Base-by-base conservation (phyloP, 1,140 invertebrate species). In the Diabrotica undecimpunctata region DNA sequence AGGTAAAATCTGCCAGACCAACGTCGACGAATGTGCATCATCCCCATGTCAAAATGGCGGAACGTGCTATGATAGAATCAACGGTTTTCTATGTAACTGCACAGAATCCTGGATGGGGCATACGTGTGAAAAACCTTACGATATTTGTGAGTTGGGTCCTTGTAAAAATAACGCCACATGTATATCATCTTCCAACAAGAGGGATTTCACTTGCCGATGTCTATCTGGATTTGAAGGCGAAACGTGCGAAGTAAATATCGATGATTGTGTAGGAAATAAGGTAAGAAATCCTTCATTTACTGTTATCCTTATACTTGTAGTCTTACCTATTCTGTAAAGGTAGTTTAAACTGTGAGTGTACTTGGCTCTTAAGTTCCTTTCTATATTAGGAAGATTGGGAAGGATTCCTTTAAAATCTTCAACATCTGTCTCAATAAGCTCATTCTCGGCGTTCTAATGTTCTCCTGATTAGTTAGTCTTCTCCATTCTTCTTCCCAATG, bases 101-200 rank as follows among this genome's bases (percentile, higher is more conserved):
- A 85, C 85, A 0, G 79, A 81, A 6, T 82, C 87, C 46, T 92
- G 81, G 74, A 86, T 85, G 78, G 90, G 88, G 1, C 73, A 78
- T 3, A 83, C 81, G 67, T 96, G 94, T 79, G 88, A 93, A 70
- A 84, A 83, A 58, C 85, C 88, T 54, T 86, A 85, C 63, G 84
- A 91, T 71, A 84, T 86, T 5, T 92, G 90, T 73, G 77, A 81
- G 14, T 65, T 72, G 25, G 80, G 84, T 62, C 85, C 89, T 0
- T 94, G 91, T 72, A 74, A 82, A 55, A 91, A 94, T 74, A 87
- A 87, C 60, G 91, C 83, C 6, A 86, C 82, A 0, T 94, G 91
- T 74, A 73, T 81, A 5, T 66, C 81, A 69, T 66, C 76, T 61
- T 39, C 79, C 62, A 82, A 79, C 3, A 81, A 77, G 12, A 78